Percentiles rank a stretch among this genome's conserved stretches.
These are phyloP conservation scores for Rhinella marina DNA, from an alignment of 2,797 vertebrate species.

Conservation along the genomic window DNA sequence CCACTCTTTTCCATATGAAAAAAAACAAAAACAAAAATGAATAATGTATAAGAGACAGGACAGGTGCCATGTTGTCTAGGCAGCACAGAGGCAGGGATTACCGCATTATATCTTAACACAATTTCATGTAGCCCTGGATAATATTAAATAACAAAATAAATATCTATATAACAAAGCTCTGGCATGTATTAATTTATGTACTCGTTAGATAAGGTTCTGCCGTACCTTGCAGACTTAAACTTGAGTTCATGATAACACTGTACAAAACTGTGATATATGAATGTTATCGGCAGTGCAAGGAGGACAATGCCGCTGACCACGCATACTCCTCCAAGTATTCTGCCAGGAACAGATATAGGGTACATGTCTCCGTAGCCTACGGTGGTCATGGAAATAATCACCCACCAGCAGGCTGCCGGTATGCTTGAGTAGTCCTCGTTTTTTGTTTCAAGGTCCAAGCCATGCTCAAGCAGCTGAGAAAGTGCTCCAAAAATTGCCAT, in stretches of 20 bases:
- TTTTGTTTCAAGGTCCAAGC: slow-evolving; percentile 89
- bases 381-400: slow-evolving; percentile 99
- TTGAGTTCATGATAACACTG: slow-evolving; percentile 98
- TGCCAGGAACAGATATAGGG: slow-evolving; percentile 92
- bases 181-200: slow-evolving; percentile 79
- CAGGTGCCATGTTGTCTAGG: slow-evolving; percentile 12
- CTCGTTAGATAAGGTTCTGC: slow-evolving; percentile 88
- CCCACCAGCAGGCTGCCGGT: slow-evolving; percentile 98
- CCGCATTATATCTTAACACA: background rate
- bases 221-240: slow-evolving; percentile 88
- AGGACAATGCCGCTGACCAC: slow-evolving; percentile 98
- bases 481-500: slow-evolving; percentile 99
- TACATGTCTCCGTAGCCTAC: slow-evolving; percentile 99
- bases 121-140: slow-evolving; percentile 17
- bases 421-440: slow-evolving; percentile 97
- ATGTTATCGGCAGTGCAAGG: slow-evolving; percentile 95
- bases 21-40: background rate
- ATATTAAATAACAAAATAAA: slow-evolving; percentile 45
- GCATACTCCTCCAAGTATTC: slow-evolving; percentile 95
- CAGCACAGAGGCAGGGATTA: background rate
- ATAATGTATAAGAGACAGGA: background rate
- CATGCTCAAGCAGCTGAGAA: slow-evolving; percentile 95
- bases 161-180: slow-evolving; percentile 35
- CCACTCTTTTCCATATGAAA: background rate
- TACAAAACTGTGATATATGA: slow-evolving; percentile 99